Evolutionary conservation across 2,888 invertebrate species (phyloP), one percentile per base, ranked within the genome.

Genomic region (Apamea crenata): DNA sequence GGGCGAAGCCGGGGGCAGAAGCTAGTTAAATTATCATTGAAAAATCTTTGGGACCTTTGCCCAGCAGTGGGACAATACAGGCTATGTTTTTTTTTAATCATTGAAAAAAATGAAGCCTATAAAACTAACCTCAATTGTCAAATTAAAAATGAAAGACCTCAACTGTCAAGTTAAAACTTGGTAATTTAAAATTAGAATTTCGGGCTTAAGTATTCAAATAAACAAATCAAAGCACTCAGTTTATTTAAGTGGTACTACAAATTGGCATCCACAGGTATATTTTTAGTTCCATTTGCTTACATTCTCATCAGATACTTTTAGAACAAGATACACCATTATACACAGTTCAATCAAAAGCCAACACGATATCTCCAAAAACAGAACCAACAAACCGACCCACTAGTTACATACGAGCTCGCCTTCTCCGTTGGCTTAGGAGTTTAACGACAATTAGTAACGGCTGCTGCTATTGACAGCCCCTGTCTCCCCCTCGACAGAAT

Each of bases 391-490:
- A 56, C 44, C 21, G 6, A 65, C 74, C 47, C n/a, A 74, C 63
- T 68, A 74, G 87, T 72, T 53, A 80, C 76, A 77, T 56, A 70
- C 70, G 74, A 78, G 77, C 70, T 56, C 72, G 78, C 70, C 59
- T 80, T 79, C 84, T 81, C 76, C 81, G 71, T 81, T 63, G 73
- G 83, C 83, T 86, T 85, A 81, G 79, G 81, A 87, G 84, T 90
- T 88, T 82, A 78, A 82, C 81, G 87, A 88, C 87, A 91, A 91
- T 91, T 90, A 91, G 88, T 84, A 87, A 78, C 86, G 87, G 70
- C 79, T 83, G 85, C 78, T 91, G 91, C 77, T 88, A 90, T 90
- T 89, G 91, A 90, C 91, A 91, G 91, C 83, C 78, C 87, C 73
- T 88, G 89, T 89, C 88, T 85, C 80, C 82, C 84, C 77, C 87